Evolutionary conservation across 2,888 invertebrate species (phyloP).

Genomic region (Eudasyphora cyanicolor): DNA sequence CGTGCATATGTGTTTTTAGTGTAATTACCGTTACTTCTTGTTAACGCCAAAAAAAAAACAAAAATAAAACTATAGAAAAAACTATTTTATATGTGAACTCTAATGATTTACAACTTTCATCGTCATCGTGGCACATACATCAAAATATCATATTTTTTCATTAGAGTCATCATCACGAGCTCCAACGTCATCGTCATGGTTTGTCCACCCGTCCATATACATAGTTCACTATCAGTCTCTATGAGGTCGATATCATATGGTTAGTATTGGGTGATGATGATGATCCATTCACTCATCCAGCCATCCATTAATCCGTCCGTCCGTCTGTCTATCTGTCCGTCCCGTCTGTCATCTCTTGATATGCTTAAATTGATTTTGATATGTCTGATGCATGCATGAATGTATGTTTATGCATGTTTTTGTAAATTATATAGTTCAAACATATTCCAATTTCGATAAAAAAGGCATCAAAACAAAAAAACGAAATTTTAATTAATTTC

Average conservation of each 20-base stretch:
- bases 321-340: not conserved
- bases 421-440: slow-evolving; percentile 23
- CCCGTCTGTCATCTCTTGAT: slow-evolving; percentile 36
- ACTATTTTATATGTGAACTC: not conserved
- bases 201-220: not conserved
- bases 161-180: not conserved
- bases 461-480: too few species aligned
- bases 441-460: slow-evolving; percentile 3
- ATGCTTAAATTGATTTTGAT: slow-evolving; percentile 45
- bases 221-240: not conserved
- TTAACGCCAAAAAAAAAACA: slow-evolving; percentile 17
- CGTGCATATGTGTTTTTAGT: not conserved
- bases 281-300: too few species aligned
- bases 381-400: slow-evolving; percentile 4
- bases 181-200: not conserved
- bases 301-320: not conserved
- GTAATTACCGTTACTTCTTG: slow-evolving; percentile 34
- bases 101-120: slow-evolving; percentile 43
- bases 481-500: slow-evolving; percentile 57
- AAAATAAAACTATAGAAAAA: slow-evolving; percentile 1
- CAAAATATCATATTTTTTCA: slow-evolving; percentile 31
- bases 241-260: not conserved
- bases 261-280: not conserved
- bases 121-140: slow-evolving; percentile 1
- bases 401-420: not conserved